Evolutionary conservation across 2,797 vertebrate species (phyloP).

Genomic region (Cirrhinus mrigala): DNA sequence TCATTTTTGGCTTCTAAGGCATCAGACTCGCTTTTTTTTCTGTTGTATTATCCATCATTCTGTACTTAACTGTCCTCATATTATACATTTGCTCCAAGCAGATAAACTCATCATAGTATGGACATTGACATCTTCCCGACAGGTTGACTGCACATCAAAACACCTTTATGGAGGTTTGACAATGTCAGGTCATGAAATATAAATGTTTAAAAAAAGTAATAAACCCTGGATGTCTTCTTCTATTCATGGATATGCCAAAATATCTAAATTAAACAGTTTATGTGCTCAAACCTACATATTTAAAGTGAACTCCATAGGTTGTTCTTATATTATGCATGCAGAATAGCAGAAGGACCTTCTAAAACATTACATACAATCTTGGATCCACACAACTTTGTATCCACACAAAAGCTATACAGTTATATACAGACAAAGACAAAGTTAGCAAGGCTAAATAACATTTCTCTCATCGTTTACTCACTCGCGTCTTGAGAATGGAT

Average conservation of each 20-base stretch:
- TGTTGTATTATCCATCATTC: neutral
- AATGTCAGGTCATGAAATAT: neutral
- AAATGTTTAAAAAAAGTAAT: neutral
- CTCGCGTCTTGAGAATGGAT: neutral
- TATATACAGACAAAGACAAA: neutral
- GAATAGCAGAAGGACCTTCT: too few relatives aligned
- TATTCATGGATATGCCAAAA: neutral
- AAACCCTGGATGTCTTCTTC: too few relatives aligned
- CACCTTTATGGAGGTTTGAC: neutral
- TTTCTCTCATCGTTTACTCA: neutral
- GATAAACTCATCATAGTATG: neutral
- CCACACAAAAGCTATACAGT: neutral
- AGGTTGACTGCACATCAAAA: neutral
- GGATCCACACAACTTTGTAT: neutral
- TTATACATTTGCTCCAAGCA: neutral
- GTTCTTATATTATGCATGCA: neutral
- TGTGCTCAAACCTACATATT: neutral
- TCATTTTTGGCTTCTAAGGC: neutral
- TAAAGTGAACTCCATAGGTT: neutral
- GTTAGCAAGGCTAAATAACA: neutral
- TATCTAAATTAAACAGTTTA: neutral
- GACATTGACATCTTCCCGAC: neutral
- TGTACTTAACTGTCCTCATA: neutral
- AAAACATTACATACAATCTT: neutral
- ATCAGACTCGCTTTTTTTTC: neutral